Evolutionary conservation across 2,888 invertebrate genomes (phyloP).

Genomic region (Neocrepidodera transversa): DNA sequence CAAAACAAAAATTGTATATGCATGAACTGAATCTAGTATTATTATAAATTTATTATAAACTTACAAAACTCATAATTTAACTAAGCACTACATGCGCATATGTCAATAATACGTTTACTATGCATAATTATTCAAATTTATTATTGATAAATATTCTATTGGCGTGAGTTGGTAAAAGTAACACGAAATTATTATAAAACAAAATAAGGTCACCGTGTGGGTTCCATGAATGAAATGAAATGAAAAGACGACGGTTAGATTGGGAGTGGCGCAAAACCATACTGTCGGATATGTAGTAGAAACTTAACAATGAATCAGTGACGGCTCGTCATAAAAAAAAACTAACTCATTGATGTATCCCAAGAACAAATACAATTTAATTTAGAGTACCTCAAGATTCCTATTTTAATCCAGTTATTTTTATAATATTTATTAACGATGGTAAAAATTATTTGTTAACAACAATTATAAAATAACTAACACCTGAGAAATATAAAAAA

Average conservation of each 20-base stretch:
- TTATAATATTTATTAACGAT: too few relatives aligned
- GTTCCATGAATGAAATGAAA: slow-evolving; percentile 51
- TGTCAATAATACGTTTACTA: slow-evolving; percentile 7
- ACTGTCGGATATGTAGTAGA: slow-evolving; percentile 25
- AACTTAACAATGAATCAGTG: slow-evolving; percentile 37
- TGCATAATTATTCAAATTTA: slow-evolving; percentile 32
- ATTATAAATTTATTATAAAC: too few relatives aligned
- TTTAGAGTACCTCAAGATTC: too few relatives aligned
- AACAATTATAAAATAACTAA: too few relatives aligned
- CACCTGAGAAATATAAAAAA: too few relatives aligned
- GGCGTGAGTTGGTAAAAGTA: slow-evolving; percentile 38
- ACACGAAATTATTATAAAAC: slow-evolving; percentile 35
- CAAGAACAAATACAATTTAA: too few relatives aligned
- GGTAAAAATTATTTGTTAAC: too few relatives aligned
- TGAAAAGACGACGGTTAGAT: slow-evolving; percentile 36
- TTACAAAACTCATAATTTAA: slow-evolving; percentile 15
- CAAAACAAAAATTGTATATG: slow-evolving; percentile 6
- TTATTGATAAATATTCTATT: slow-evolving; percentile 34
- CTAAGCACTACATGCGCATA: slow-evolving; percentile 12
- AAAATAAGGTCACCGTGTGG: slow-evolving; percentile 52
- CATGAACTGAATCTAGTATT: background rate
- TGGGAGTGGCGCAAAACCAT: slow-evolving; percentile 31
- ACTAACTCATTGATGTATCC: too few relatives aligned
- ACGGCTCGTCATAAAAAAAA: slow-evolving; percentile 12
- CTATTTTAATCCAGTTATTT: too few relatives aligned